These are phyloP conservation scores for Melanerpes formicivorus DNA, from an alignment of 2,113 vertebrate genomes.

Conservation along the genomic window DNA sequence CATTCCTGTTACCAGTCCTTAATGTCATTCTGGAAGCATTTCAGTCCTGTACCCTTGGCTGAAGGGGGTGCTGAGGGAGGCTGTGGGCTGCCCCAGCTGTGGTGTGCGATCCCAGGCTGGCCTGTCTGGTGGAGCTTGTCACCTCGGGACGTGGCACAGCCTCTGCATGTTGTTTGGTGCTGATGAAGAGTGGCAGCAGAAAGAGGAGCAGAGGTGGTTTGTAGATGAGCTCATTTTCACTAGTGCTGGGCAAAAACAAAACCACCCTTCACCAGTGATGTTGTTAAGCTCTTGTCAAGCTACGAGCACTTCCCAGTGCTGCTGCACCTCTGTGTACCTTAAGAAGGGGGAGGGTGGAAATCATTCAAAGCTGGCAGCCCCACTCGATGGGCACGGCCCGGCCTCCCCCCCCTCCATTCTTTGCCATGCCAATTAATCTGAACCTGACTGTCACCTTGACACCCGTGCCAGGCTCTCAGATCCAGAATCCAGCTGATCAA, in stretches of 20 bases:
- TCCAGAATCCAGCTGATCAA: conserved; percentile 57
- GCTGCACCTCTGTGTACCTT: not conserved
- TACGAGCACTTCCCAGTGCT: not conserved
- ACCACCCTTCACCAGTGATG: not conserved
- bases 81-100: fast-evolving
- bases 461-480: not conserved
- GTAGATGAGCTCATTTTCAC: not conserved
- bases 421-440: not conserved
- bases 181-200: not conserved
- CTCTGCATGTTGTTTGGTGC: not conserved
- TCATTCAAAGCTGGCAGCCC: not conserved
- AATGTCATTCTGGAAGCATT: fast-evolving
- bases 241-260: not conserved
- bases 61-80: fast-evolving
- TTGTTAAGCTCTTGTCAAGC: not conserved
- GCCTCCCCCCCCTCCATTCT: not conserved
- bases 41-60: fast-evolving
- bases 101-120: fast-evolving
- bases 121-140: fast-evolving
- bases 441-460: conserved; percentile 5
- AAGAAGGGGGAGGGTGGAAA: not conserved
- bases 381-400: fast-evolving
- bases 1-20: fast-evolving
- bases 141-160: not conserved
- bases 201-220: not conserved